Evolutionary conservation across 2,888 invertebrate genomes (phyloP).

Genomic region (Coelinius sp.): DNA sequence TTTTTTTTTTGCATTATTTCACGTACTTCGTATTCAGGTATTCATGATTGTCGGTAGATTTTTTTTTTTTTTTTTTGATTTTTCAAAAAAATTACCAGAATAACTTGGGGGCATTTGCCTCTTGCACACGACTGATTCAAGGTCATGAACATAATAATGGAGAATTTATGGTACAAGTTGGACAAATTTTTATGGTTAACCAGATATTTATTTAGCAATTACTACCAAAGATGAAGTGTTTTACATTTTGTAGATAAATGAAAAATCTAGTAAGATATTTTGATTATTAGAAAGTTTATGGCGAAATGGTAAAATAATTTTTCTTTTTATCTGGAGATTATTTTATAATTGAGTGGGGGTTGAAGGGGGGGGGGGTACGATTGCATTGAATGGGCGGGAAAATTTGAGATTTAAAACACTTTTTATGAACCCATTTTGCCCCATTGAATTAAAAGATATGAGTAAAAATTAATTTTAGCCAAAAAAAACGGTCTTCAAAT

Average conservation of each 20-base stretch:
- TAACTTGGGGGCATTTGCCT: background rate
- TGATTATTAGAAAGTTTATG: conserved; percentile 14
- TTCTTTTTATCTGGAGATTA: conserved; percentile 16
- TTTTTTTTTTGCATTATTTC: background rate
- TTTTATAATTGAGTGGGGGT: background rate
- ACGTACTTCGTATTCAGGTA: background rate
- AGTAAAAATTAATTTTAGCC: no score
- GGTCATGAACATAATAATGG: background rate
- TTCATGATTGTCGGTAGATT: no score
- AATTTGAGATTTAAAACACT: background rate
- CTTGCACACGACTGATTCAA: conserved; percentile 10
- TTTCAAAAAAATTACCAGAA: background rate
- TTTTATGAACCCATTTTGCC: background rate
- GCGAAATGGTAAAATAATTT: conserved; percentile 9
- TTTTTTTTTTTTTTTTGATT: background rate
- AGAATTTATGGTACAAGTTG: conserved; percentile 2
- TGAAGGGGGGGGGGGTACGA: background rate
- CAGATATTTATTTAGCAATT: conserved; percentile 69
- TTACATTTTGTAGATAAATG: conserved; percentile 61
- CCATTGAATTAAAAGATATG: no score
- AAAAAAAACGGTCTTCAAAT: no score
- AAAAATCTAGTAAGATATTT: conserved; percentile 50
- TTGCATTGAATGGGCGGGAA: background rate
- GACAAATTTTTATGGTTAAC: conserved; percentile 22
- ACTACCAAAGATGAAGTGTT: conserved; percentile 68